Base-by-base conservation (phyloP, 2,888 invertebrate genomes). In the Encarsia formosa region DNA sequence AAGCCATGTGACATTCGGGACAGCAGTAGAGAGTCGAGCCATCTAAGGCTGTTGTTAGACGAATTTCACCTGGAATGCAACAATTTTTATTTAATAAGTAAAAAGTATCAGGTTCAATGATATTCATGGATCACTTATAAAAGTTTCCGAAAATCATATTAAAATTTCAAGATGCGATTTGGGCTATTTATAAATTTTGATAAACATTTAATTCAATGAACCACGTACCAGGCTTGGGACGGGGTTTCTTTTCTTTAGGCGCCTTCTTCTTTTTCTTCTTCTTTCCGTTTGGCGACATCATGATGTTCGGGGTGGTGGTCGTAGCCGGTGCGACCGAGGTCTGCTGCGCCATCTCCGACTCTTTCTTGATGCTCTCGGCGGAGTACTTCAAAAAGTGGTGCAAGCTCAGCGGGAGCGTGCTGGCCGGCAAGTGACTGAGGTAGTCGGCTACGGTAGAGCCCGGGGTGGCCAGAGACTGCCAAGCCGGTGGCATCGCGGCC, bases 1-100 rank as follows among this genome's bases (percentile, higher is more conserved):
- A 89, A 31, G 90, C 90, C 89, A 91, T 89, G 71, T 91, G 88
- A 68, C 91, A 91, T 69, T 91, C 90, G 0, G 91, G 90, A 70
- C 91, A 91, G 69, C 91, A 90, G 66, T 88, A 91, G 16, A 91
- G 70, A 0, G 90, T 90, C 45, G 90, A 89, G 34, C 91, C 91
- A 62, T 91, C 91, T 46, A 86, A 71, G 8, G 88, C 88, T 3
- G 56, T 56, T 1, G 56, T 56, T 20, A 54, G 39, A 31, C 57
- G 45, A 18, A 54, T 54, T 40, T 57, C 54, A 16, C 57, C 57
- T 57, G 11, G 4, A 18, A 44, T 13, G 6, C 4, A 29, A 2
- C 16, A n/a, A 22, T 8, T 23, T 42, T 34, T 41, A 29, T 29
- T 13, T 29, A 29, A n/a, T n/a, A n/a, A n/a, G n/a, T n/a, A n/a